Evolutionary conservation across 2,113 vertebrate genomes (phyloP).

Genomic region (Dolichallabes microphthalmus): DNA sequence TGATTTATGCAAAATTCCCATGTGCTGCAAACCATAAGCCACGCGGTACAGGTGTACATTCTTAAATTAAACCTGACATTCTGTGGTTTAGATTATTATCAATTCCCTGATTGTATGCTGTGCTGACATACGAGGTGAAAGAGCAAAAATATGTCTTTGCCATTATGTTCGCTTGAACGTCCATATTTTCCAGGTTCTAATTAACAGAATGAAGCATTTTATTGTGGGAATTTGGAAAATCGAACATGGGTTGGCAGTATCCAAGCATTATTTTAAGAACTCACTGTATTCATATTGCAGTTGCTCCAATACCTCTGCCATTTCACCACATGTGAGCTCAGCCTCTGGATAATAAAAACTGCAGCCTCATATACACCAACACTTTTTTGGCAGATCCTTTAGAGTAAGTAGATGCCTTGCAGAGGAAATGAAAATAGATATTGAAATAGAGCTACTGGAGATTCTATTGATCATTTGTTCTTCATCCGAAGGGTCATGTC

Average conservation of each 20-base stretch:
- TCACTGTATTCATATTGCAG: not conserved
- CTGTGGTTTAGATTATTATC: not conserved
- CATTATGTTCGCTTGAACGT: not conserved
- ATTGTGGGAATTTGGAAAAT: not conserved
- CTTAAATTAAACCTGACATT: not conserved
- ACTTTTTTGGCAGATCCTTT: conserved; percentile 11
- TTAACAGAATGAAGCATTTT: not conserved
- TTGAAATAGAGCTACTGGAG: conserved; percentile 43
- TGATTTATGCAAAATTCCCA: not conserved
- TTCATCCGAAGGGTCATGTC: conserved; percentile 24
- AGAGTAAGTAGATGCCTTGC: not conserved
- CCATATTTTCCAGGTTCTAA: not conserved
- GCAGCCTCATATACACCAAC: not conserved
- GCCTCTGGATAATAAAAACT: conserved; percentile 13
- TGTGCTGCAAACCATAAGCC: not conserved
- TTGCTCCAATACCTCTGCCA: not conserved
- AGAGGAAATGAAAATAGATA: conserved; percentile 48
- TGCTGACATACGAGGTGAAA: not conserved
- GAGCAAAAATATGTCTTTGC: not conserved
- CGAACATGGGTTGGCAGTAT: not conserved
- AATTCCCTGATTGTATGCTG: not conserved
- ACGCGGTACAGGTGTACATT: not conserved
- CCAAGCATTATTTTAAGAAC: not conserved
- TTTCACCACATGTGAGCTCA: not conserved
- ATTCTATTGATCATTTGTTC: conserved; percentile 40